Conservation (phyloP, 2,113 vertebrate genomes). For the Thymallus thymallus region DNA sequence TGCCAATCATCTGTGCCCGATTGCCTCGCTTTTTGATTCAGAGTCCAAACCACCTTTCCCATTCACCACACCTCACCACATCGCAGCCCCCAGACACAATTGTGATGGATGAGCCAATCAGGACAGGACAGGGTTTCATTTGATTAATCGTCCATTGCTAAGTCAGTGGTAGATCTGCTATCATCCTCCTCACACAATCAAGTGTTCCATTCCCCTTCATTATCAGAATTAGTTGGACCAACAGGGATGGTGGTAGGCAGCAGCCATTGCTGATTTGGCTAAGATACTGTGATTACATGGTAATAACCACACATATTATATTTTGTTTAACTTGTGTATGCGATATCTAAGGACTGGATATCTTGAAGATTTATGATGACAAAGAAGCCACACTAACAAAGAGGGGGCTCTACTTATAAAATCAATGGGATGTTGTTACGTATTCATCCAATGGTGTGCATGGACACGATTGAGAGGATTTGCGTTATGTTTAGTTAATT, state of each 20-base stretch:
- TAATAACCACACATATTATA: too few species aligned
- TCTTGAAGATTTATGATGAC: too few species aligned
- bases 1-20: slow-evolving; percentile 45
- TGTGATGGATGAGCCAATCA: slow-evolving; percentile 1
- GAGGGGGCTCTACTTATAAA: neutral
- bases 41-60: slow-evolving; percentile 22
- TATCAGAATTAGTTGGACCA: too few species aligned
- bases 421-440: slow-evolving; percentile 43
- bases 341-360: too few species aligned
- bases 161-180: neutral
- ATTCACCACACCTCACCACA: neutral
- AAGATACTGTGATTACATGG: too few species aligned
- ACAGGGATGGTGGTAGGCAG: too few species aligned
- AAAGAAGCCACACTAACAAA: too few species aligned
- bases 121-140: neutral
- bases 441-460: slow-evolving; percentile 34
- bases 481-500: slow-evolving; percentile 33
- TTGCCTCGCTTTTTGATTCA: slow-evolving; percentile 21
- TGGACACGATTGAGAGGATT: slow-evolving; percentile 12
- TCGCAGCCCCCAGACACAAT: neutral
- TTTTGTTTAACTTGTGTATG: too few species aligned
- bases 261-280: too few species aligned
- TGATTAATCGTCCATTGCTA: neutral
- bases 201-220: too few species aligned
- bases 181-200: too few species aligned